These are phyloP conservation scores for Rhingia rostrata DNA, from an alignment of 2,888 invertebrate species.

Conservation along the genomic window DNA sequence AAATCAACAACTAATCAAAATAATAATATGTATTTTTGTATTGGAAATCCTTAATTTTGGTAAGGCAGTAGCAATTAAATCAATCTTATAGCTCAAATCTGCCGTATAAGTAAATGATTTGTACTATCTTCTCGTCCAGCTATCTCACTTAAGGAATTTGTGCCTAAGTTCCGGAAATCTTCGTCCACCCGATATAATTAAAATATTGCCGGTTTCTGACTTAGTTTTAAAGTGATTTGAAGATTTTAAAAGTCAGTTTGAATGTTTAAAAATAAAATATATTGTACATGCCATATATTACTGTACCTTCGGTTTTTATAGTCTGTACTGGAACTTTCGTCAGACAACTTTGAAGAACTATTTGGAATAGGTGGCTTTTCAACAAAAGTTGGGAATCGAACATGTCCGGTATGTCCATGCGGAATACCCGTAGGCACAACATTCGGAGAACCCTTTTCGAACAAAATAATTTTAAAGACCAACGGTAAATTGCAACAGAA, in stretches of 20 bases:
- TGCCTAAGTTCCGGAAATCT: constrained; percentile 92
- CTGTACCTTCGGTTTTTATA: constrained; percentile 78
- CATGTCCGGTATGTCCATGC: constrained; percentile 98
- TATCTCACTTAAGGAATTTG: constrained; percentile 88
- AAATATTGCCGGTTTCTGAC: constrained; percentile 84
- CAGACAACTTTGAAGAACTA: constrained; percentile 56
- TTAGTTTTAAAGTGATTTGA: constrained; percentile 80
- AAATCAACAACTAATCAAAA: constrained; percentile 11
- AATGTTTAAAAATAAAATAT: background rate
- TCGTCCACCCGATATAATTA: constrained; percentile 98
- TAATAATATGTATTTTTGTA: background rate
- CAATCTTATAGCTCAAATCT: constrained; percentile 86
- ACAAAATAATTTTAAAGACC: no score
- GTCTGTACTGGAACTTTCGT: constrained; percentile 71
- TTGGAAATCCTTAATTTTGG: constrained; percentile 38
- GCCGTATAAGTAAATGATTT: constrained; percentile 97
- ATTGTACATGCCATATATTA: background rate
- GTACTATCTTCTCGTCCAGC: constrained; percentile 97
- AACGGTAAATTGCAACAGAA: no score
- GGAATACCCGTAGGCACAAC: constrained; percentile 87
- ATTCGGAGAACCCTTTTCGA: constrained; percentile 81
- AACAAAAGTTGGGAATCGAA: constrained; percentile 95
- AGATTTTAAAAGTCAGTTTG: constrained; percentile 76
- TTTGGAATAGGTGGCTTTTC: constrained; percentile 83
- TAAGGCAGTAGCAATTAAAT: constrained; percentile 14